Base-by-base conservation (phyloP, 2,113 vertebrate genomes). In the Pangasianodon gigas region DNA sequence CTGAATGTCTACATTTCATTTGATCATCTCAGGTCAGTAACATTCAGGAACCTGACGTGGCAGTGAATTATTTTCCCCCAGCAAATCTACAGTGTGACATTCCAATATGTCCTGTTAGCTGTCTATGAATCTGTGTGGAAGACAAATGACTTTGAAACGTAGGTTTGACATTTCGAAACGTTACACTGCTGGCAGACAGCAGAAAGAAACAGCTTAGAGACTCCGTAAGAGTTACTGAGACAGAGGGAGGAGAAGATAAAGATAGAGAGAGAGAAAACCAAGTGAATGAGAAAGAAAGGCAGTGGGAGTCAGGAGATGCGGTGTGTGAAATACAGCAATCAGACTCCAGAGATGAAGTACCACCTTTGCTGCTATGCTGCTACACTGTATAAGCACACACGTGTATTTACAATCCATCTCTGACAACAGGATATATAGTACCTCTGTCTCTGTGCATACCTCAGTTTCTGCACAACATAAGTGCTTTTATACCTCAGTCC, bases 391-490 rank as follows among this genome's bases (percentile, higher is more conserved):
- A 29, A 74, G 69, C 88, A 87, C 69, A 37, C 90, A 92, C 91
- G 90, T 92, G 92, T 93, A 95, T 94, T 94, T 94, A 91, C 75
- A 79, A 26, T 46, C 9, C 41, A 79, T 48, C 11, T 79, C 24
- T 46, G 74, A 80, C 24, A n/a, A 58, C n/a, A 56, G 52, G 52
- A 56, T 21, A 56, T 83, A 37, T 5, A 37, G 8, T 41, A 24
- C 32, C 52, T 58, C 9, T 83, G 6, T 37, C 18, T 4, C 4
- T 5, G 52, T 41, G 52, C 24, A 37, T 41, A 41, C 8, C 21
- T 83, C 9, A 6, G 19, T 83, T 83, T 83, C n/a, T 56, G n/a
- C 2, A 32, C 79, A 52, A 54, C 7, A 80, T n/a, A 13, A 81
- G 13, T 37, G 8, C 32, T 21, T 21, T 83, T 18, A 9, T 81